A percentile compares a stretch with the other conserved stretches of the same genome.
Conservation (phyloP, 2,797 vertebrate genomes). For the Falco biarmicus region DNA sequence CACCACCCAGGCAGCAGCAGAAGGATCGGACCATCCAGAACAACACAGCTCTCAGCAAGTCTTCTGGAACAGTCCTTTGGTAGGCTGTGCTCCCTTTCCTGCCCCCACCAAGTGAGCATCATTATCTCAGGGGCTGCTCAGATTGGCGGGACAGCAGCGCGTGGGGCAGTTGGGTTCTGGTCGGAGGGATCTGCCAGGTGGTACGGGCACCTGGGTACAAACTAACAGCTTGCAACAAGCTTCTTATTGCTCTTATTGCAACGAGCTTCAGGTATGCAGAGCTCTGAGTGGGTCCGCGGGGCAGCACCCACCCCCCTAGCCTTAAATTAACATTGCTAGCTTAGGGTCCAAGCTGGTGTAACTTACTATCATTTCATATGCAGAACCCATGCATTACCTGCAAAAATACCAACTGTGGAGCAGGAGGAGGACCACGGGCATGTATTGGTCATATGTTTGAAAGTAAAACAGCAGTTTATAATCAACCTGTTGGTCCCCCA, state of each 20-base stretch:
- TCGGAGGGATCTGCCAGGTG: background rate
- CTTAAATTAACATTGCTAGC: background rate
- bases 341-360: background rate
- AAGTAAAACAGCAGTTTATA: background rate
- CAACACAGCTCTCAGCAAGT: accelerated
- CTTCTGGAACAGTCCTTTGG: background rate
- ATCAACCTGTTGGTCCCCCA: background rate
- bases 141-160: background rate
- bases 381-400: background rate
- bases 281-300: background rate
- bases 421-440: background rate
- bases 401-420: background rate
- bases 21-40: background rate
- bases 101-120: background rate
- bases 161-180: background rate
- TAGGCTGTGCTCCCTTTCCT: background rate
- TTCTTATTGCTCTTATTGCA: background rate
- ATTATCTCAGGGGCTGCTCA: background rate
- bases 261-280: background rate
- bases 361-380: background rate
- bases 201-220: background rate
- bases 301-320: background rate
- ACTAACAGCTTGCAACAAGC: background rate
- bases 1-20: background rate
- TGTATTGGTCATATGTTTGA: background rate